These are phyloP conservation scores for Agriopis aurantiaria DNA, from an alignment of 2,888 invertebrate species.

Conservation along the genomic window DNA sequence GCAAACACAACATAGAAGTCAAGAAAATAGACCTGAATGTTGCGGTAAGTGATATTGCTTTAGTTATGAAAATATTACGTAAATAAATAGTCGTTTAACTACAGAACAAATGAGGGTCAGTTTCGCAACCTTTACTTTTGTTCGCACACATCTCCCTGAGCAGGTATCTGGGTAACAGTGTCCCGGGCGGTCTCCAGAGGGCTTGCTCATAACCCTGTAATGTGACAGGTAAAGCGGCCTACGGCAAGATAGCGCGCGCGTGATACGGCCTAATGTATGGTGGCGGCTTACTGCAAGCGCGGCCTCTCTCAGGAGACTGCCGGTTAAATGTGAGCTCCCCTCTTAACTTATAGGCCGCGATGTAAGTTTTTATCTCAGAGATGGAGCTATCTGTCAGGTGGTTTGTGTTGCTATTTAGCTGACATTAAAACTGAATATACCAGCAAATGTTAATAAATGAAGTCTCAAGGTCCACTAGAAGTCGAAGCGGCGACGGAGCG, in stretches of 20 bases:
- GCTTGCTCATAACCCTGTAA: slow-evolving; percentile 45
- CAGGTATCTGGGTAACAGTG: slow-evolving; percentile 10
- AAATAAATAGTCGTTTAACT: not conserved
- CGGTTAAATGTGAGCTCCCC: slow-evolving; percentile 26
- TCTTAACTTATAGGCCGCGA: slow-evolving; percentile 16
- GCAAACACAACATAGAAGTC: too few species aligned
- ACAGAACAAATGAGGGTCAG: slow-evolving; percentile 8
- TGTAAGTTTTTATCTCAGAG: slow-evolving; percentile 25
- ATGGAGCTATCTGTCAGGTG: slow-evolving; percentile 9
- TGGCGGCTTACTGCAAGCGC: slow-evolving; percentile 30
- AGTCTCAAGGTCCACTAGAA: too few species aligned
- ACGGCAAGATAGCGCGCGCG: slow-evolving; percentile 27
- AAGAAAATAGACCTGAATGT: too few species aligned
- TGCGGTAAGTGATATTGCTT: too few species aligned
- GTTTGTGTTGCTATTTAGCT: not conserved
- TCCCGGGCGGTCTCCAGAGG: slow-evolving; percentile 39
- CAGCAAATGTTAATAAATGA: too few species aligned
- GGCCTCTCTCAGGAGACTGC: slow-evolving; percentile 20
- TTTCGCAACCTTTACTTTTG: slow-evolving; percentile 4
- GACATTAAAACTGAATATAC: too few species aligned
- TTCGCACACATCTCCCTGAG: slow-evolving; percentile 1
- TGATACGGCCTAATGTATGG: slow-evolving; percentile 29
- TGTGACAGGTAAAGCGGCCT: slow-evolving; percentile 46
- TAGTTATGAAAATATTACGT: too few species aligned
- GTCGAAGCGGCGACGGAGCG: too few species aligned